Base-by-base conservation (phyloP, 2,113 vertebrate genomes). In the Bubo scandiacus region DNA sequence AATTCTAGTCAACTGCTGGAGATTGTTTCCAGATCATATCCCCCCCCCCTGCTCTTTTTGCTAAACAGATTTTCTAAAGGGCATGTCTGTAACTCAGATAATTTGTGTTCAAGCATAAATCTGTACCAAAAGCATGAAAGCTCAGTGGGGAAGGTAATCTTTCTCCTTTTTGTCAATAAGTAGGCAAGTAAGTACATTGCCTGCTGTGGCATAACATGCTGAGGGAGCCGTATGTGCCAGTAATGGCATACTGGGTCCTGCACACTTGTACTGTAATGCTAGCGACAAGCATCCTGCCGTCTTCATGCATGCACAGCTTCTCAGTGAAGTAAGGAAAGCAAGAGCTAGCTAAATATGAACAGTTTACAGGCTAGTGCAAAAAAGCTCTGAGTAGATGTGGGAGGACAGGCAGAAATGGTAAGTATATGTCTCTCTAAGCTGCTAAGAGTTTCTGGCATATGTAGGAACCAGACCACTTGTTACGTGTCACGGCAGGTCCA, bases 61-160 rank as follows among this genome's bases (percentile, higher is more conserved):
- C 47, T 89, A 61, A 91, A 27, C 80, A 92, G 72, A 89, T 92
- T 94, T 95, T 92, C 66, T 80, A 68, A 90, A 91, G 62, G 84
- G 78, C 78, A 70, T 9, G 36, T 62, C 49, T 91, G 32, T 86
- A 95, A 73, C 57, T 81, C 62, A 77, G 70, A 81, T 61, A 66
- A 85, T 88, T 90, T 80, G 42, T 68, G 38, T 87, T 89, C 74
- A 25, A 71, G 58, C 2, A 5, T 85, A 91, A 80, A 95, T 91
- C 71, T 87, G 71, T 85, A 86, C 73, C 26, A 40, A 73, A 95
- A 95, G 62, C 30, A 1, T 18, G 62, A 87, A 92, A 91, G 30
- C 62, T 81, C 86, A 27, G 77, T 68, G 57, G 84, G 89, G 54
- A 95, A 94, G 47, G 45, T 73, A 92, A 38, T 95, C 49, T 85